Base-by-base conservation (phyloP, 2,113 vertebrate genomes). In the Semnornis frantzii region DNA sequence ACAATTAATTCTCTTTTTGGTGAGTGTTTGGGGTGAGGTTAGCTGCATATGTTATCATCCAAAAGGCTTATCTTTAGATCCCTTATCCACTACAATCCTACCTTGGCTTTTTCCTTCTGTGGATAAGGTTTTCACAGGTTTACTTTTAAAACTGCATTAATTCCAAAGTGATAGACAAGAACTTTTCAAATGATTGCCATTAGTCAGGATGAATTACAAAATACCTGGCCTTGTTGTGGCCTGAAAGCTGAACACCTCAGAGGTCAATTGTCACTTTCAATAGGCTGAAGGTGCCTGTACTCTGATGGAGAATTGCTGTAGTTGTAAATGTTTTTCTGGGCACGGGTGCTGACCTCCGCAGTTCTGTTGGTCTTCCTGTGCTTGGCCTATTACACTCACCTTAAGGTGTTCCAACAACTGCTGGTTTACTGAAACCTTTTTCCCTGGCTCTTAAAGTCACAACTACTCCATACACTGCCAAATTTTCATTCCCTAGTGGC, bases 1-100 rank as follows among this genome's bases (percentile, higher is more conserved):
- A 57, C 0, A 0, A 78, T 0, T 64, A 30, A 8, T 39, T 82
- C 31, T 59, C 19, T 65, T 81, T 75, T 60, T 58, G 44, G 30
- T 82, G 37, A 82, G 8, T 89, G 37, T 48, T 1, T 82, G 82
- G 34, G 60, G 28, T 57, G 58, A 83, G 20, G 11, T 73, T 63
- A 65, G 27, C 44, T 50, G 55, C 14, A 14, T 4, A 15, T 5
- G 17, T 31, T 34, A 68, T 24, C n/a, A 79, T 18, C 31, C 50
- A 34, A 76, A 58, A 62, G 34, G 24, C 33, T 74, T 48, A 3
- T 65, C 76, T 93, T 77, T 20, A 85, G 55, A 82, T 33, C 7
- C 2, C 1, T 17, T 17, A 33, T 46, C 75, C 85, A 15, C 39
- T 37, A 13, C 7, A 50, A 76, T n/a, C 15, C 60, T 42, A 64